These are phyloP conservation scores for Ophion ellenae DNA, from an alignment of 2,888 invertebrate species.

Conservation along the genomic window DNA sequence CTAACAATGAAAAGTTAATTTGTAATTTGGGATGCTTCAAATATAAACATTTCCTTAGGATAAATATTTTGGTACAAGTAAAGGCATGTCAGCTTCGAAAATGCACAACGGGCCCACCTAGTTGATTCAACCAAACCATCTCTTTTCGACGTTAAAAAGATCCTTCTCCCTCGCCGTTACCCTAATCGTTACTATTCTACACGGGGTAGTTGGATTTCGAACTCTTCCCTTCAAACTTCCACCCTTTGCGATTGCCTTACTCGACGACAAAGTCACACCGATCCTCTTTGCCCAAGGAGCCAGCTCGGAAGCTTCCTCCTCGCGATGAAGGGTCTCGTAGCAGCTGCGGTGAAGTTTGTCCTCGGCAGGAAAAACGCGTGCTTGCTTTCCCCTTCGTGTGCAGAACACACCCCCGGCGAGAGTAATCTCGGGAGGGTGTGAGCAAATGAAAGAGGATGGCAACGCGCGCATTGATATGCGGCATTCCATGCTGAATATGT, in stretches of 20 bases:
- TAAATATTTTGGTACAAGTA: too few species aligned
- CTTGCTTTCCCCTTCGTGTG: slow-evolving; percentile 53
- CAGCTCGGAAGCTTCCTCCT: background rate
- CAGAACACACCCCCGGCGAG: slow-evolving; percentile 47
- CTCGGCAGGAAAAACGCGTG: slow-evolving; percentile 41
- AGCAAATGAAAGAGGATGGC: slow-evolving; percentile 35
- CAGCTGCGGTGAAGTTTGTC: slow-evolving; percentile 54
- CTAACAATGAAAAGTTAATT: too few species aligned
- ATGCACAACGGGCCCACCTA: background rate
- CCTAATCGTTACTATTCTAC: slow-evolving; percentile 67
- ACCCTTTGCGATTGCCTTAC: slow-evolving; percentile 41
- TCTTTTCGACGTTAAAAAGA: slow-evolving; percentile 4
- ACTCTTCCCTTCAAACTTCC: slow-evolving; percentile 34
- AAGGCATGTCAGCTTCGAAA: background rate
- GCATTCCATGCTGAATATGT: slow-evolving; percentile 15
- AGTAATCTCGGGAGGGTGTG: slow-evolving; percentile 56
- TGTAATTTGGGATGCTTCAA: too few species aligned
- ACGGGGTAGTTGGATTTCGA: slow-evolving; percentile 54
- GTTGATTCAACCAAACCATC: too few species aligned
- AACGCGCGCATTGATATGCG: background rate
- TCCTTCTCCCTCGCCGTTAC: slow-evolving; percentile 40
- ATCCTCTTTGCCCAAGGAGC: slow-evolving; percentile 19
- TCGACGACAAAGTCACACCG: slow-evolving; percentile 52
- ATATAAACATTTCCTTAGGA: too few species aligned
- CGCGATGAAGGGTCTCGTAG: slow-evolving; percentile 34